Evolutionary conservation across 2,113 vertebrate species (phyloP), one percentile per base, ranked within the genome.

Genomic region (Monopterus albus): DNA sequence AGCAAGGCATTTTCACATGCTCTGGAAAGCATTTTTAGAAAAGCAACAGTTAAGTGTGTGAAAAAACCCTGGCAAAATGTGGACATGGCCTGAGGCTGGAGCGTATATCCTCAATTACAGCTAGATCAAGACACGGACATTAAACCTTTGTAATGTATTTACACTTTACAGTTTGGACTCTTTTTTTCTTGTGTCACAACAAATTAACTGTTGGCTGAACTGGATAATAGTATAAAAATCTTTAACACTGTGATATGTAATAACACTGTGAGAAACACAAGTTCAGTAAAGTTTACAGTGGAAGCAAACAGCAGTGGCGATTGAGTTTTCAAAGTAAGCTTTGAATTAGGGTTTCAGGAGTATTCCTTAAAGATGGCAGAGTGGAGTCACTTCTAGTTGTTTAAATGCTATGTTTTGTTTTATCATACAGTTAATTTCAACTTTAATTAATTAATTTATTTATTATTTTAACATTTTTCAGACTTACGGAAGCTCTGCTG

Each of bases 1-100:
- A 66, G 47, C 35, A 51, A 45, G 17, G 43, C 66, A 50, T 68
- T 78, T 79, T 85, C 25, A 36, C 40, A 53, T 53, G 46, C 75
- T 82, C 77, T 52, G 40, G 72, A 64, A 80, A 81, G 36, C 60
- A 40, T 77, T 83, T 79, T 74, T 62, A 11, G 4, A 64, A 69
- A 52, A 72, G 61, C 65, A 79, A 60, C 52, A 62, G 50, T 43
- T 46, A 35, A 33, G 26, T 53, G 59, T 51, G 59, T 31, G 45
- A 25, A 72, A 59, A 62, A 62, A 58, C 36, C 52, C 20, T 38
- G 42, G 35, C 21, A 15, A 17, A 7, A 17, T 74, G 72, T 60
- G 50, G 33, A 63, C 39, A 67, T 73, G 33, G 64, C 71, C 60
- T 31, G 13, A 67, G 71, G 82, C 67, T 69, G 35, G 21, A 75